Conservation (phyloP, 2,113 vertebrate genomes). For the Cyprinodon variegatus region DNA sequence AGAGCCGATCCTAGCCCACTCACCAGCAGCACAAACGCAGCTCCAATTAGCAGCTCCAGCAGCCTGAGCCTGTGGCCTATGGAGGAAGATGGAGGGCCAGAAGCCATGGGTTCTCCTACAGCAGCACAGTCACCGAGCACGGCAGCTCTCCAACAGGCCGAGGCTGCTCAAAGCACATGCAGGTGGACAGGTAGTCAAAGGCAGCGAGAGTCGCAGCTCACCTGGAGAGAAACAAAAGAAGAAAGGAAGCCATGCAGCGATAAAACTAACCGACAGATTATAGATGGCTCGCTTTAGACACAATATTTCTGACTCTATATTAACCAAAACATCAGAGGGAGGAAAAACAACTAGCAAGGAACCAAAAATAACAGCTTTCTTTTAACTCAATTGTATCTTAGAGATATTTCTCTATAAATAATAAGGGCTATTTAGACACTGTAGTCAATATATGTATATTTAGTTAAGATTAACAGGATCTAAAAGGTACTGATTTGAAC, state of each 20-base stretch:
- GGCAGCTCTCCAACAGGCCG: slow-evolving; percentile 55
- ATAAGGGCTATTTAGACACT: too few relatives aligned
- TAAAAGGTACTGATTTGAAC: too few relatives aligned
- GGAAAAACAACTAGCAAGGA: background rate
- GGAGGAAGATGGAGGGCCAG: slow-evolving; percentile 58
- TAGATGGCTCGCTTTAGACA: background rate
- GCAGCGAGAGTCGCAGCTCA: slow-evolving; percentile 63
- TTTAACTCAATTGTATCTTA: background rate
- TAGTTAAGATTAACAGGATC: too few relatives aligned
- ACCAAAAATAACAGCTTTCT: too few relatives aligned
- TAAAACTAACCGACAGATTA: background rate
- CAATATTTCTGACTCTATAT: background rate
- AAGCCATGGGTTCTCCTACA: slow-evolving; percentile 68
- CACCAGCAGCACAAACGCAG: slow-evolving; percentile 80
- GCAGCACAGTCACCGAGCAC: slow-evolving; percentile 62
- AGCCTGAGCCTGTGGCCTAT: slow-evolving; percentile 68
- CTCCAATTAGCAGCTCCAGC: slow-evolving; percentile 77
- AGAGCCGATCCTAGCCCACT: slow-evolving; percentile 74
- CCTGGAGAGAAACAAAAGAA: slow-evolving; percentile 33
- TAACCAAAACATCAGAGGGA: background rate
- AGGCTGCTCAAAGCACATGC: slow-evolving; percentile 62
- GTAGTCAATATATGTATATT: too few relatives aligned
- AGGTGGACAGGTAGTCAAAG: slow-evolving; percentile 54
- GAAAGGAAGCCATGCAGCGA: background rate
- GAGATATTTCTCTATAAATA: too few relatives aligned